Evolutionary conservation across 2,113 vertebrate species (phyloP).

Genomic region (Eira barbara): DNA sequence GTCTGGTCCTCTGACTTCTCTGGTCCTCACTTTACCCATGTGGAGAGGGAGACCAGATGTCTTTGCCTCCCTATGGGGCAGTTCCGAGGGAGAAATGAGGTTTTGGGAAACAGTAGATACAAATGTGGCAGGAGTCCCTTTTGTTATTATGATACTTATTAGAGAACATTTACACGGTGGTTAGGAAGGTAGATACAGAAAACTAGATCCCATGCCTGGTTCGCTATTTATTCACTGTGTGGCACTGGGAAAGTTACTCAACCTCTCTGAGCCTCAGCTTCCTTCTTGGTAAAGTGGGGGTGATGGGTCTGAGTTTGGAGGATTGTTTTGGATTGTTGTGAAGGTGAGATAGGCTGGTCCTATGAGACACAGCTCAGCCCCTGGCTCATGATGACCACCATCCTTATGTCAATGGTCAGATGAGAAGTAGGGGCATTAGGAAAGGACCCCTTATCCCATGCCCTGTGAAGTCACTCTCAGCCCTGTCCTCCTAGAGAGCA

Average conservation of each 20-base stretch:
- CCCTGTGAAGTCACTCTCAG: neutral
- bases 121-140: neutral
- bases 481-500: neutral
- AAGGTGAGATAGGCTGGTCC: neutral
- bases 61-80: neutral
- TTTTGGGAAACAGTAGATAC: neutral
- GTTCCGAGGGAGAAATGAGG: neutral
- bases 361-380: neutral
- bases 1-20: neutral
- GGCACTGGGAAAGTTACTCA: neutral
- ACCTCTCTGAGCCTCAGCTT: neutral
- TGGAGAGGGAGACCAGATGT: neutral
- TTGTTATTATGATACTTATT: neutral
- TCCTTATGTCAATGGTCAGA: neutral
- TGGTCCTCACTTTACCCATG: neutral
- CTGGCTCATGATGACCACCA: neutral
- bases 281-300: neutral
- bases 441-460: neutral
- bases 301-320: neutral
- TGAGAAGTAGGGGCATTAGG: neutral
- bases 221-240: neutral
- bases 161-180: neutral
- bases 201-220: neutral
- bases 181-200: neutral
- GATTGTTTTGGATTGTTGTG: neutral